phyloP scores from a whole-genome alignment of 2,888 invertebrate species.

The Eupithecia insigniata region DNA sequence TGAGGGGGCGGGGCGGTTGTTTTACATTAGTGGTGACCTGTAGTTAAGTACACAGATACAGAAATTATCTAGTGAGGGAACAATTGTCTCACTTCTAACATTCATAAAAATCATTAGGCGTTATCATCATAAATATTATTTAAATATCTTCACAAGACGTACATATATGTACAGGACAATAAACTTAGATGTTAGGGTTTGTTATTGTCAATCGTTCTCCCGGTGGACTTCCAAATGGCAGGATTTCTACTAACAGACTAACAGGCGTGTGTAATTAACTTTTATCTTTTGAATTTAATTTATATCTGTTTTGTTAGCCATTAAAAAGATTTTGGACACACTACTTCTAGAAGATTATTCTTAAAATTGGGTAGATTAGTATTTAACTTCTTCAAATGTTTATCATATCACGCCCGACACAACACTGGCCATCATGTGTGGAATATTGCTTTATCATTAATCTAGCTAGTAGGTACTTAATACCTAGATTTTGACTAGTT shows the following conservation, averaged over 20 bases:
- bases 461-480: not conserved
- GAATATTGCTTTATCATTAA: conserved; percentile 18
- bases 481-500: conserved; percentile 29
- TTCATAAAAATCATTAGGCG: not conserved
- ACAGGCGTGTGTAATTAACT: not conserved
- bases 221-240: conserved; percentile 52
- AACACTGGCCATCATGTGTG: not conserved
- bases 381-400: not conserved
- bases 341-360: not conserved
- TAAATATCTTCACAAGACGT: not conserved
- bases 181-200: conserved; percentile 42
- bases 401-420: not conserved
- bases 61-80: not conserved
- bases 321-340: not conserved
- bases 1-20: not conserved
- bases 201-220: conserved; percentile 61
- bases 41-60: not conserved
- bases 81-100: not conserved
- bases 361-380: not conserved
- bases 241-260: conserved; percentile 48
- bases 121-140: not conserved
- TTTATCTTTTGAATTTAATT: not conserved
- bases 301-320: not conserved
- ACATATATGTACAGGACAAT: conserved; percentile 42
- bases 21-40: not conserved